Evolutionary conservation across 30 jellyfish, hydroid and myxozoan genomes (phyloP).

Genomic region (Phacellophora camtschatica): DNA sequence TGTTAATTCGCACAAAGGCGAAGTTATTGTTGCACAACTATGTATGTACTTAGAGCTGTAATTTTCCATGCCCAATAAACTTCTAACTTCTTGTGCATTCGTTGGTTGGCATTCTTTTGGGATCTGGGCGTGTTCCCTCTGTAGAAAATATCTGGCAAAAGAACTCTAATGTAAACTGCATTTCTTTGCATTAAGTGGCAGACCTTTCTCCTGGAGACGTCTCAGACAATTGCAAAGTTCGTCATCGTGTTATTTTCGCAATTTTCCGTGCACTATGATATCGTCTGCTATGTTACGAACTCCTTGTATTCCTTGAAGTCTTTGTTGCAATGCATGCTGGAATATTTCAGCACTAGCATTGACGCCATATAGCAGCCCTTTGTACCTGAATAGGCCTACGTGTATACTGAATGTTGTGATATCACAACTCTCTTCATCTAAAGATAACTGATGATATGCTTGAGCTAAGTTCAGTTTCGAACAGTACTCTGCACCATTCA

Average conservation of each 20-base stretch:
- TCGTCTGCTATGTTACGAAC: constrained; percentile 68
- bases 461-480: constrained; percentile 44
- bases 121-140: constrained; percentile 59
- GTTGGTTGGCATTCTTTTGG: constrained; percentile 22
- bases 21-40: constrained; percentile 31
- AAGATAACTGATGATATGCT: constrained; percentile 43
- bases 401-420: constrained; percentile 59
- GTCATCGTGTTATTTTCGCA: constrained; percentile 35
- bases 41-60: constrained; percentile 40
- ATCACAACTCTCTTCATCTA: constrained; percentile 33
- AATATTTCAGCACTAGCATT: constrained; percentile 40
- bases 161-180: constrained; percentile 34
- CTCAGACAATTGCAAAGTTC: constrained; percentile 23
- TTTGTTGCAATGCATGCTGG: constrained; percentile 34
- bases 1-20: constrained; percentile 52
- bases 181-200: constrained; percentile 29
- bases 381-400: constrained; percentile 29
- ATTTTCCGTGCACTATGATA: constrained; percentile 31
- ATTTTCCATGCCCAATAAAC: constrained; percentile 53
- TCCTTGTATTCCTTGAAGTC: constrained; percentile 25
- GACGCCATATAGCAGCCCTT: constrained; percentile 21
- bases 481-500: constrained; percentile 41
- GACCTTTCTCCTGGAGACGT: constrained; percentile 31
- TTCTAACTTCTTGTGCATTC: constrained; percentile 47
- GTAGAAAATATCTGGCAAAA: constrained; percentile 40